phyloP scores from a whole-genome alignment of 2,113 vertebrate species.

The Alligator mississippiensis region DNA sequence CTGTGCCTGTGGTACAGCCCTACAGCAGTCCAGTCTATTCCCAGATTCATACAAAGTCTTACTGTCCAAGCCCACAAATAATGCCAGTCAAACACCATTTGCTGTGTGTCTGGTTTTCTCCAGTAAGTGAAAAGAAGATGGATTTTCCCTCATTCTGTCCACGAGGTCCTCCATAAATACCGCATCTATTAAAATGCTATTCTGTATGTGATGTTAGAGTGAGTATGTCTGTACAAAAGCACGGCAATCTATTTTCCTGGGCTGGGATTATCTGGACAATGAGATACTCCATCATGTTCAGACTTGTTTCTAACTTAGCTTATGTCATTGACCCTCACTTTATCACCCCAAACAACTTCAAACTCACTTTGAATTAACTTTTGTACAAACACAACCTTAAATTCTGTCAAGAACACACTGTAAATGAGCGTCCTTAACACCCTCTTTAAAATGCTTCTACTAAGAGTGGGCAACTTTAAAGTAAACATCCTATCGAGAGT shows the following conservation, averaged over 20 bases:
- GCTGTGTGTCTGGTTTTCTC: not conserved
- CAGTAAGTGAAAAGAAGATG: accelerated
- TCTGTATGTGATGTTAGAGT: not conserved
- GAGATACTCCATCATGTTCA: not conserved
- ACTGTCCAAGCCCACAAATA: not conserved
- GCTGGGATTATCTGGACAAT: not conserved
- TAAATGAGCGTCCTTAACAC: not conserved
- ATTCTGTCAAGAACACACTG: not conserved
- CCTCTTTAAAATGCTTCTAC: not conserved
- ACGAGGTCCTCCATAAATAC: not conserved
- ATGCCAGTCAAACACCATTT: not conserved
- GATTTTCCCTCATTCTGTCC: not conserved
- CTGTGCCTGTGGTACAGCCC: not conserved
- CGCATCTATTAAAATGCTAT: not conserved
- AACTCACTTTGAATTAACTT: not conserved
- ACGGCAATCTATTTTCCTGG: not conserved
- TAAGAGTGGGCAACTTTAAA: not conserved
- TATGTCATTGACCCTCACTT: not conserved
- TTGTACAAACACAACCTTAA: not conserved
- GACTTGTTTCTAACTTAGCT: not conserved
- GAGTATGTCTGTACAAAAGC: not conserved
- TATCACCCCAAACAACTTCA: not conserved
- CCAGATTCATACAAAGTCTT: not conserved
- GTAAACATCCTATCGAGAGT: not conserved
- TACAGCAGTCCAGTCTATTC: not conserved